Conservation (phyloP, 1,140 invertebrate genomes). For the Trachymyrmex cornetzi region DNA sequence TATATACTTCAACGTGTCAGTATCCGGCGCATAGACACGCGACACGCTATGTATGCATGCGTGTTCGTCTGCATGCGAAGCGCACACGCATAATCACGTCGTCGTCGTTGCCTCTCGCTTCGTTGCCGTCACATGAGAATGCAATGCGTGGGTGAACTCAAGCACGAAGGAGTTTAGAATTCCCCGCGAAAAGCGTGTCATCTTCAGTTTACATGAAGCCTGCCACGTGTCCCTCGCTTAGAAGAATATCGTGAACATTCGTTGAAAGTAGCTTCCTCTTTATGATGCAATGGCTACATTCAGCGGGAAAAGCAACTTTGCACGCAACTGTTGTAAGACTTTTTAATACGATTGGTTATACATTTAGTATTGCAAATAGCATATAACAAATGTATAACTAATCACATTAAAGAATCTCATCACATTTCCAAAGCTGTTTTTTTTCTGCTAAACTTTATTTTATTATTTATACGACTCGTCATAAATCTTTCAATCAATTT, state of each 20-base stretch:
- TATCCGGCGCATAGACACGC: slow-evolving; percentile 51
- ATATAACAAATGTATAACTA: too few relatives aligned
- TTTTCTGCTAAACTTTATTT: too few relatives aligned
- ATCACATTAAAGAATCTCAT: too few relatives aligned
- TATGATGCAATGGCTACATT: background rate
- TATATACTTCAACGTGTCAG: slow-evolving; percentile 30
- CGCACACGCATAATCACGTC: slow-evolving; percentile 68
- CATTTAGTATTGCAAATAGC: too few relatives aligned
- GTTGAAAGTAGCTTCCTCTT: background rate
- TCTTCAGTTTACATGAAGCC: slow-evolving; percentile 46
- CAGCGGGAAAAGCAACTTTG: too few relatives aligned
- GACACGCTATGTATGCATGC: slow-evolving; percentile 31
- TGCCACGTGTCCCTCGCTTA: slow-evolving; percentile 6
- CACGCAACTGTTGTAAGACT: too few relatives aligned
- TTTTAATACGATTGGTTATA: too few relatives aligned
- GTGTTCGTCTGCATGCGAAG: slow-evolving; percentile 34
- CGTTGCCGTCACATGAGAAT: slow-evolving; percentile 65
- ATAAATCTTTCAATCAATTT: background rate
- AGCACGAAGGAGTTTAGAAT: slow-evolving; percentile 69
- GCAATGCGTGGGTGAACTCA: slow-evolving; percentile 70
- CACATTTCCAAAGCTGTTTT: too few relatives aligned
- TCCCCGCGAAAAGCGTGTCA: slow-evolving; percentile 61
- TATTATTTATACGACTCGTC: background rate
- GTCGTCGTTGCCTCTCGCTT: slow-evolving; percentile 55
- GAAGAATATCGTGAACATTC: background rate